Base-by-base conservation (phyloP, 2,113 vertebrate species). In the Seriola aureovittata region DNA sequence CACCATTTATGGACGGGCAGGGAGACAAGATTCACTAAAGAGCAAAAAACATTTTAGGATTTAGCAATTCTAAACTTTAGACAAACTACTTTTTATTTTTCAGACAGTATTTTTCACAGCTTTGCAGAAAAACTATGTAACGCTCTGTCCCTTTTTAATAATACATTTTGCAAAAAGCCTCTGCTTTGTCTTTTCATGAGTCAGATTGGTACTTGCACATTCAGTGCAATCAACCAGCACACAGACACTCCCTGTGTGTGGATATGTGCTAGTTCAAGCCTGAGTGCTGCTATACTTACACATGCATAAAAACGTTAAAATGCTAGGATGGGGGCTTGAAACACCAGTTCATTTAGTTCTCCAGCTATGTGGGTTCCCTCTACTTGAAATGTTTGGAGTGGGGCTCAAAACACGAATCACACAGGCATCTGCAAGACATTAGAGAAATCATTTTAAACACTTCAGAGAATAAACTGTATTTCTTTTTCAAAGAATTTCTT, bases 1-100 rank as follows among this genome's bases (percentile, higher is more conserved):
- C 77, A 73, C 36, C 82, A 88, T 64, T 79, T 54, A 91, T 3
- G 0, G 7, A 71, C 6, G 10, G 60, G 62, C 32, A 62, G n/a
- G 14, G 50, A 81, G 62, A 85, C 48, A 81, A 60, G 46, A 58
- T 4, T 59, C 12, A 7, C 71, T 74, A 54, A 32, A 80, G 59
- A 54, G 58, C 63, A 11, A 65, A 55, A 40, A 36, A 66, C 1
- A 50, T 66, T 50, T 63, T 78, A 10, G 17, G 11, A 38, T 25
- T 10, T 40, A 42, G 0, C 12, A 57, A 57, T 23, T 13, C 21
- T 57, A 13, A 57, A 57, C n/a, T 57, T 4, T 57, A 25, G 54
- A 12, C n/a, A 23, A n/a, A 54, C 4, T 55, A 54, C 4, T 55
- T 23, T 23, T n/a, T 21, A 46, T 19, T 16, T 50, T 55, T 55